Evolutionary conservation across 2,888 invertebrate genomes (phyloP), one percentile per base, ranked within the genome.

Genomic region (Alloplasta piceator): DNA sequence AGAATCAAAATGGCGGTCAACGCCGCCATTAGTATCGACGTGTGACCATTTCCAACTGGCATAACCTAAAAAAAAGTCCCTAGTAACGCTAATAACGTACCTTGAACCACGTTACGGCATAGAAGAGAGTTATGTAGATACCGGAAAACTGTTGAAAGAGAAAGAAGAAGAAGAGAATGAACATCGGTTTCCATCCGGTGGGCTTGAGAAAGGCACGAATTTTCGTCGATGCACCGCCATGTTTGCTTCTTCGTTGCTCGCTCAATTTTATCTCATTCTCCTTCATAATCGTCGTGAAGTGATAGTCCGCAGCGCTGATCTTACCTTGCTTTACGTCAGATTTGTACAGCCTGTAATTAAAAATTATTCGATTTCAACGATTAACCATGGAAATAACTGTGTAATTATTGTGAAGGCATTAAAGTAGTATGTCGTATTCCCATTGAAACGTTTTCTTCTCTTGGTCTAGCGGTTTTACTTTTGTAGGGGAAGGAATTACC

Each of bases 121-220:
- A 94, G 89, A 94, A 95, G 0, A 94, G 90, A 0, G 94, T 94
- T 6, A 94, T 94, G 85, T 95, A 95, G 82, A 95, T 94, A 52
- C 95, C 95, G 36, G 94, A 93, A 83, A 94, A 94, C 85, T 95
- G 94, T 88, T 95, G 94, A 85, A 94, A 94, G 58, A 93, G 90
- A 88, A 94, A 95, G 10, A 95, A 89, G 7, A 93, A 92, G 78
- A 94, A 92, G 10, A 95, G 91, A 61, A 95, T 93, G 6, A 93
- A 78, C 85, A 94, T 87, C 0, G 95, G 94, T 86, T 94, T 94
- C 90, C 94, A 94, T 9, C 94, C 94, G 1, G 94, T 94, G 0
- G 94, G 94, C 85, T 93, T 93, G 7, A 93, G 80, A 82, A 94
- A 93, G 12, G 91, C 92, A 6, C 91, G 91, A 16, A 93, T 55